Evolutionary conservation across 2,797 vertebrate species (phyloP).

Genomic region (Zalophus californianus): DNA sequence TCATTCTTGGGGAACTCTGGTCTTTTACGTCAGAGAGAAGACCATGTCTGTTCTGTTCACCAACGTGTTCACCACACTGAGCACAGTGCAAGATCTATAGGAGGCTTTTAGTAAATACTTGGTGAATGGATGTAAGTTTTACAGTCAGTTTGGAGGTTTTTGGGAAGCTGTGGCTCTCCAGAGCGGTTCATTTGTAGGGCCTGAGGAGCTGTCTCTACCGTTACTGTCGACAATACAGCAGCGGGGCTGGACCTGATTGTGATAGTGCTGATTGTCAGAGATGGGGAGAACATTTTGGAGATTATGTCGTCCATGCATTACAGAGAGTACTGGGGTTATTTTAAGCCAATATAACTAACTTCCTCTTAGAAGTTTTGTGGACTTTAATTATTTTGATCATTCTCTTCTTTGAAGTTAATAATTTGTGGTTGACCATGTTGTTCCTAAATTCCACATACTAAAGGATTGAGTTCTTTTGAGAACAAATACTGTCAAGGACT

Average conservation of each 20-base stretch:
- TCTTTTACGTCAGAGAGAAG: conserved; percentile 18
- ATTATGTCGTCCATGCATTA: background rate
- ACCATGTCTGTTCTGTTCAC: conserved; percentile 29
- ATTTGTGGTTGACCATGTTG: background rate
- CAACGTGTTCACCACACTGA: background rate
- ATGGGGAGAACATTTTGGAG: background rate
- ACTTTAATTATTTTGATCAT: conserved; percentile 42
- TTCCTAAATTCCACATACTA: background rate
- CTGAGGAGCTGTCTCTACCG: background rate
- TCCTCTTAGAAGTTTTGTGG: background rate
- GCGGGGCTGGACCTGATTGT: background rate
- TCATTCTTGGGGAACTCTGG: background rate
- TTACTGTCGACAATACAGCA: background rate
- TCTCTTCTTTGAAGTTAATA: background rate
- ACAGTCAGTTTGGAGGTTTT: background rate
- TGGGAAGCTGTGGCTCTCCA: background rate
- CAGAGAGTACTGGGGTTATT: background rate
- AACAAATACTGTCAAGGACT: background rate
- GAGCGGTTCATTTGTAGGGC: background rate
- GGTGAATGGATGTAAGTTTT: background rate
- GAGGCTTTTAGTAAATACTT: conserved; percentile 17
- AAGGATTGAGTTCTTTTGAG: conserved; percentile 15
- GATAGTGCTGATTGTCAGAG: background rate
- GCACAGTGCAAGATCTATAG: background rate
- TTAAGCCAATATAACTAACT: background rate